phyloP scores from a whole-genome alignment of 2,113 vertebrate genomes.

The Tauraco erythrolophus region DNA sequence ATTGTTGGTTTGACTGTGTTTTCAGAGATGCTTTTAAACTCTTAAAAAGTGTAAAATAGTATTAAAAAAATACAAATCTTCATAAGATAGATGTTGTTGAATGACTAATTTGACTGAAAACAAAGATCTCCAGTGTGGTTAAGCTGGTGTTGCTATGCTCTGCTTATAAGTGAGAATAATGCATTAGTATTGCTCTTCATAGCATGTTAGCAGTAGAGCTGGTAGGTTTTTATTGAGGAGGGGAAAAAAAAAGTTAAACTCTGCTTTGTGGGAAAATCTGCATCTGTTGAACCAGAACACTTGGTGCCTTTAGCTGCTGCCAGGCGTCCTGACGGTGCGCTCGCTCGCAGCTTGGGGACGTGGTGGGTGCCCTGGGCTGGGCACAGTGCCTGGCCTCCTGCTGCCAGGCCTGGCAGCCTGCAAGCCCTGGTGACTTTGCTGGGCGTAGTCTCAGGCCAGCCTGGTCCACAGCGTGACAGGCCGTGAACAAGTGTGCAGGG shows the following conservation, averaged over 20 bases:
- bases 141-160: not conserved
- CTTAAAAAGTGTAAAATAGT: not conserved
- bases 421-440: not conserved
- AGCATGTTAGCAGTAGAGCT: not conserved
- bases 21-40: not conserved
- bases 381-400: not conserved
- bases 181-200: slow-evolving; percentile 28
- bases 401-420: not conserved
- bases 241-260: not conserved
- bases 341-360: rapidly evolving
- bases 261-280: not conserved
- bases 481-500: rapidly evolving
- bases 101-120: not conserved
- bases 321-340: not conserved
- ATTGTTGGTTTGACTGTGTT: not conserved
- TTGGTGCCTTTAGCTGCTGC: not conserved
- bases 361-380: not conserved
- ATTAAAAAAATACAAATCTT: not conserved
- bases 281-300: slow-evolving; percentile 8
- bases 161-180: slow-evolving; percentile 24
- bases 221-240: not conserved
- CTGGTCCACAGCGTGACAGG: rapidly evolving
- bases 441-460: not conserved
- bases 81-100: not conserved
- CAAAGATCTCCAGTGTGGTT: not conserved